Conservation (phyloP, 2,113 vertebrate genomes). For the Percina caprodes region DNA sequence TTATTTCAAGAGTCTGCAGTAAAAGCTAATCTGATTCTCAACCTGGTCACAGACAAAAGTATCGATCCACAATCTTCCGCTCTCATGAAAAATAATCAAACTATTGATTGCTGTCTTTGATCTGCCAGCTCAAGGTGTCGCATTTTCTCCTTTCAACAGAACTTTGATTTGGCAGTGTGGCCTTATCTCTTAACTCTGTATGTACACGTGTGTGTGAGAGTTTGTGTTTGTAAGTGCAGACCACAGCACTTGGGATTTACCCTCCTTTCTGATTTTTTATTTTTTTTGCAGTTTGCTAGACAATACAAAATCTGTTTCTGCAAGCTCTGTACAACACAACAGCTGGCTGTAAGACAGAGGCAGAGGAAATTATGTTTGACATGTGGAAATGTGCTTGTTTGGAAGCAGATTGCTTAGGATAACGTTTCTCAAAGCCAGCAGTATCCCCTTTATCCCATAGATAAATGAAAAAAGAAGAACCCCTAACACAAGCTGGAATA, state of each 20-base stretch:
- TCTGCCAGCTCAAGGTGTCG: slow-evolving; percentile 49
- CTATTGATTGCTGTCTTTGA: slow-evolving; percentile 65
- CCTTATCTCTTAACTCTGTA: slow-evolving; percentile 20
- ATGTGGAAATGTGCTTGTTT: slow-evolving; percentile 57
- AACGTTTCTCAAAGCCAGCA: slow-evolving; percentile 38
- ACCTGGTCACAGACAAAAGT: slow-evolving; percentile 48
- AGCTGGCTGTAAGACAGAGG: slow-evolving; percentile 47
- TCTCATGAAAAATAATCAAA: slow-evolving; percentile 66
- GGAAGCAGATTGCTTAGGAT: slow-evolving; percentile 31
- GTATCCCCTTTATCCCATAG: slow-evolving; percentile 12
- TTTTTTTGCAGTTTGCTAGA: slow-evolving; percentile 32
- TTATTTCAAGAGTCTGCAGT: not conserved
- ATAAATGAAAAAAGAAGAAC: slow-evolving; percentile 28
- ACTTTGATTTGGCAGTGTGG: slow-evolving; percentile 33
- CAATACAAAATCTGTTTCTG: slow-evolving; percentile 31
- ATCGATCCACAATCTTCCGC: slow-evolving; percentile 44
- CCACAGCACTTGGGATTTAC: slow-evolving; percentile 27
- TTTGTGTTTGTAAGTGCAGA: slow-evolving; percentile 17
- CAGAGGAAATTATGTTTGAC: slow-evolving; percentile 46
- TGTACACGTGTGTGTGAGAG: slow-evolving; percentile 4
- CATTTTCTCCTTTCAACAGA: slow-evolving; percentile 45
- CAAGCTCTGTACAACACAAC: slow-evolving; percentile 39
- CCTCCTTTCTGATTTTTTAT: slow-evolving; percentile 16
- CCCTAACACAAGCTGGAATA: slow-evolving; percentile 3
- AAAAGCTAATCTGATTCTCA: slow-evolving; percentile 39